A percentile compares a stretch with the other conserved stretches of the same genome.
Evolutionary conservation across 2,888 invertebrate species (phyloP).

Genomic region (Sinhomidia bicolor): DNA sequence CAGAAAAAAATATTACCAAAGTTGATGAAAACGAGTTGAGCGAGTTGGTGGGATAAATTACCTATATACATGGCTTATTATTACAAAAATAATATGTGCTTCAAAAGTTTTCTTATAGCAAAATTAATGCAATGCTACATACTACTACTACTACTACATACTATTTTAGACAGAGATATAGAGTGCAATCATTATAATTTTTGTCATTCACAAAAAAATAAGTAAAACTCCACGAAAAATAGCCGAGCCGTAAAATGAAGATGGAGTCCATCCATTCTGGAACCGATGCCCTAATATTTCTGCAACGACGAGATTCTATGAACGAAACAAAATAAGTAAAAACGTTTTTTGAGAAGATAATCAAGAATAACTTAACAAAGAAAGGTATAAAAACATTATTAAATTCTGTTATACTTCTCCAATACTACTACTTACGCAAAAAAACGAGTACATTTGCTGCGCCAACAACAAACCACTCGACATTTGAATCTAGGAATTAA

Average conservation of each 20-base stretch:
- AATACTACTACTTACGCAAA: not conserved
- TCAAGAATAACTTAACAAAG: not conserved
- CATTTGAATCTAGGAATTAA: not conserved
- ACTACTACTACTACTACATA: not conserved
- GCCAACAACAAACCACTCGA: slow-evolving; percentile 17
- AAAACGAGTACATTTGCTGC: not conserved
- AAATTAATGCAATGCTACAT: not conserved
- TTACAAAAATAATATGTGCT: not conserved
- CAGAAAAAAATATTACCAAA: not conserved
- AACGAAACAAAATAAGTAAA: not conserved
- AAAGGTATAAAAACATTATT: not conserved
- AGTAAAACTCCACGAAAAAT: not conserved
- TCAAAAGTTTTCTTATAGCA: not conserved
- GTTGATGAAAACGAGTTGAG: not conserved
- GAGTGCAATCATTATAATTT: not conserved
- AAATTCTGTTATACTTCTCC: not conserved
- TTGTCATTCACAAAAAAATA: slow-evolving; percentile 23
- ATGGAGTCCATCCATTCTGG: slow-evolving; percentile 66
- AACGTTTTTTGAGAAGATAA: slow-evolving; percentile 7
- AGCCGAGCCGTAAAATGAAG: slow-evolving; percentile 65
- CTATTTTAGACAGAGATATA: not conserved
- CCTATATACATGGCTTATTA: not conserved
- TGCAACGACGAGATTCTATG: slow-evolving; percentile 55
- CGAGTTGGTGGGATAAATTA: not conserved
- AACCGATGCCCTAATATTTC: slow-evolving; percentile 68